phyloP scores from a whole-genome alignment of 1,140 invertebrate species.

The Aphidius ervi region DNA sequence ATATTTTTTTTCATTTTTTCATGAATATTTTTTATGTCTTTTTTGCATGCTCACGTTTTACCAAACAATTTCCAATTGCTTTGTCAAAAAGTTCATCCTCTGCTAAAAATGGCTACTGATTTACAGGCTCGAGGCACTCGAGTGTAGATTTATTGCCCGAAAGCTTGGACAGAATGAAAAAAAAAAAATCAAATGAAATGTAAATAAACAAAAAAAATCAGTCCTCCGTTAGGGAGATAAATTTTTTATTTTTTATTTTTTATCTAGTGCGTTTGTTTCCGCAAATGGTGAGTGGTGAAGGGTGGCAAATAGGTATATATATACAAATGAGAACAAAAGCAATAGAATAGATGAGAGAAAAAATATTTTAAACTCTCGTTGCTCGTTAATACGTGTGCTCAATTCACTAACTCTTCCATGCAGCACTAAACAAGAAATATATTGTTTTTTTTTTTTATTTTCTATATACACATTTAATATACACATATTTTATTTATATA shows the following conservation, averaged over 20 bases:
- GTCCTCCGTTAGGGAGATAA: slow-evolving; percentile 21
- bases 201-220: slow-evolving; percentile 14
- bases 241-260: slow-evolving; percentile 25
- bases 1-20: neutral
- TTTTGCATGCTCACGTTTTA: slow-evolving; percentile 31
- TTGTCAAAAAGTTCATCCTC: slow-evolving; percentile 39
- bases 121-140: slow-evolving; percentile 32
- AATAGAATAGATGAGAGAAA: too few species aligned
- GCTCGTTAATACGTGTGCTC: slow-evolving; percentile 32
- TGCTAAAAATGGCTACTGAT: slow-evolving; percentile 39
- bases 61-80: slow-evolving; percentile 45
- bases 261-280: slow-evolving; percentile 22
- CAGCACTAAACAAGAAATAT: too few species aligned
- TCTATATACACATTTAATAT: too few species aligned
- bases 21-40: slow-evolving; percentile 21
- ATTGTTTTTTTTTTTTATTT: too few species aligned
- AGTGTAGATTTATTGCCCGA: slow-evolving; percentile 24
- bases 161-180: too few species aligned
- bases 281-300: slow-evolving; percentile 12
- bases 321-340: too few species aligned
- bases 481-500: too few species aligned
- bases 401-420: neutral
- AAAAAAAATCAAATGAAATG: too few species aligned
- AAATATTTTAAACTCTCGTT: slow-evolving; percentile 30
- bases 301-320: too few species aligned